Evolutionary conservation across 2,888 invertebrate species (phyloP).

Genomic region (Steinernema carpocapsae): DNA sequence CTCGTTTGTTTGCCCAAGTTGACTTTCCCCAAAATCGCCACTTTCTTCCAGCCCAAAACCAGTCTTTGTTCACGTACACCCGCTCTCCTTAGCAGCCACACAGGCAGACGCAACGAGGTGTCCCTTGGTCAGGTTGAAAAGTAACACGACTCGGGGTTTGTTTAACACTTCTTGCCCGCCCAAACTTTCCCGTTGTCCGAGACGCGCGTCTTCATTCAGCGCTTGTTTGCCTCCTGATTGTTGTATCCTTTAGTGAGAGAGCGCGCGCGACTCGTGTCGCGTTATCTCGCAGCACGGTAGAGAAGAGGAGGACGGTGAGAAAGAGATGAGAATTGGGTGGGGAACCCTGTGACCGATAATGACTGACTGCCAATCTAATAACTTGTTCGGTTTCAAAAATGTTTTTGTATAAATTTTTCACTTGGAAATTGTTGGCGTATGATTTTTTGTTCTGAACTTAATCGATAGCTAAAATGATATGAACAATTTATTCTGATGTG

Average conservation of each 20-base stretch:
- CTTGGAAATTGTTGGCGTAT: no score
- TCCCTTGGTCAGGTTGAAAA: slow-evolving; percentile 5
- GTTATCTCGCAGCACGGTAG: not conserved
- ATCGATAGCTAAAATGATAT: no score
- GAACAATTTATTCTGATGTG: no score
- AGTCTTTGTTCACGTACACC: no score
- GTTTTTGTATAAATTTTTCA: no score
- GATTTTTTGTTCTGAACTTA: no score
- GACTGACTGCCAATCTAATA: no score
- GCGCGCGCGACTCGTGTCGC: not conserved
- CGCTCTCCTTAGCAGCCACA: no score
- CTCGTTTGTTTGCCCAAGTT: no score
- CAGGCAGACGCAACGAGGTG: not conserved
- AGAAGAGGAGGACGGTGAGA: not conserved
- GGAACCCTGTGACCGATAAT: no score
- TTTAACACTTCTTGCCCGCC: not conserved
- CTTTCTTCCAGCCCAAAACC: not conserved
- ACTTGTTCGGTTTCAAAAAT: no score
- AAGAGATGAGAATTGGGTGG: not conserved
- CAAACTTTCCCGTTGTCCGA: not conserved
- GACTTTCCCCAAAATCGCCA: no score
- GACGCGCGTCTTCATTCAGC: not conserved
- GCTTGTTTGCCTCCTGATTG: not conserved
- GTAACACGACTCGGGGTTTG: not conserved
- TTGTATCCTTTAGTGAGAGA: not conserved